These are phyloP conservation scores for Acleris laterana DNA, from an alignment of 2,888 invertebrate genomes.

Conservation along the genomic window DNA sequence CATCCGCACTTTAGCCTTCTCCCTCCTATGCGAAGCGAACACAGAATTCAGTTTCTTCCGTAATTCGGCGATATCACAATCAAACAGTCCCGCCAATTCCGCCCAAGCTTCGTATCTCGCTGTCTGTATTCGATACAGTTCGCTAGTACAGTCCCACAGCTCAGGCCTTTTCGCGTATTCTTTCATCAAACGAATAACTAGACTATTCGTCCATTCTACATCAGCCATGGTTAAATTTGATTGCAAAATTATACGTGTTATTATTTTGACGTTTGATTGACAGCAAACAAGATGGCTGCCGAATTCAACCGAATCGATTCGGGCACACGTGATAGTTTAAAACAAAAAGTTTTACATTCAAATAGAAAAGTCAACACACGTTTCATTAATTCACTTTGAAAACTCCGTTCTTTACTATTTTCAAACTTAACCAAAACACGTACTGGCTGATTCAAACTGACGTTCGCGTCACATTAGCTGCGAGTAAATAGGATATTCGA, in stretches of 20 bases:
- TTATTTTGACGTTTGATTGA: conserved; percentile 30
- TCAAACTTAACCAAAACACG: too few relatives aligned
- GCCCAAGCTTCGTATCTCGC: conserved; percentile 70
- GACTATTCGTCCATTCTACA: conserved; percentile 65
- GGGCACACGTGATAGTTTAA: background rate
- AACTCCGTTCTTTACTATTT: too few relatives aligned
- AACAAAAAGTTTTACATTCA: background rate
- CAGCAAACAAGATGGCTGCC: conserved; percentile 4
- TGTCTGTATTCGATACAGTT: conserved; percentile 58
- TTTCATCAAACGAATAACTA: conserved; percentile 59
- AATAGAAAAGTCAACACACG: background rate
- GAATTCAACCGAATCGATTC: conserved; percentile 4
- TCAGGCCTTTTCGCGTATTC: conserved; percentile 61
- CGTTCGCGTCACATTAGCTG: background rate
- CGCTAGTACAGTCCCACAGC: conserved; percentile 65
- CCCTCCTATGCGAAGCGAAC: conserved; percentile 73
- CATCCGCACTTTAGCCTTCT: conserved; percentile 63
- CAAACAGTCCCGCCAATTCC: conserved; percentile 60
- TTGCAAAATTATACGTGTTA: background rate
- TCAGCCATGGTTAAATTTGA: conserved; percentile 51
- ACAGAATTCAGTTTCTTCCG: conserved; percentile 74
- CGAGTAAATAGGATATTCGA: background rate
- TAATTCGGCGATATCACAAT: conserved; percentile 66
- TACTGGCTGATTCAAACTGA: background rate
- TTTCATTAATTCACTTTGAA: background rate